Percentiles rank a stretch among this genome's conserved stretches.
Evolutionary conservation across 1,140 invertebrate species (phyloP).

Genomic region (Aethina tumida): DNA sequence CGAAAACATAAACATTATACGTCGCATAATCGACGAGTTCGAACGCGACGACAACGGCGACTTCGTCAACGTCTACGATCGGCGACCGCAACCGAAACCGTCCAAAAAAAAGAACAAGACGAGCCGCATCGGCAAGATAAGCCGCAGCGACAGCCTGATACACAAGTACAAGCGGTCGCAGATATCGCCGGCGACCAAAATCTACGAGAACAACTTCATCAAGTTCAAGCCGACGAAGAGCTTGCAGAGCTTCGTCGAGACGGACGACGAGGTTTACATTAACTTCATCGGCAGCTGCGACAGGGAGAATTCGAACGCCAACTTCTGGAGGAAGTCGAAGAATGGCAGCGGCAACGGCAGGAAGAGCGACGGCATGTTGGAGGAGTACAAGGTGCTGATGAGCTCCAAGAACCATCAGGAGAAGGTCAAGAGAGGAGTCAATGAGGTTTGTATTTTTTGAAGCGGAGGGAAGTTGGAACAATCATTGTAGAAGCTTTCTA

Average conservation of each 20-base stretch:
- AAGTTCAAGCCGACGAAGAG: slow-evolving; percentile 6
- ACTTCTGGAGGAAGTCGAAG: slow-evolving; percentile 11
- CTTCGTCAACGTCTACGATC: neutral
- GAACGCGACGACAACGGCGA: slow-evolving; percentile 6
- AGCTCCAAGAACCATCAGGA: slow-evolving; percentile 25
- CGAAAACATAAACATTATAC: slow-evolving; percentile 30
- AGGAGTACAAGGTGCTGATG: slow-evolving; percentile 19
- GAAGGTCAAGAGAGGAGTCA: slow-evolving; percentile 26
- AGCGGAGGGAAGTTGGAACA: neutral
- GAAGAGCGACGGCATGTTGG: slow-evolving; percentile 15
- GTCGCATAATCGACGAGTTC: slow-evolving; percentile 30
- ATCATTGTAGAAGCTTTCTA: neutral
- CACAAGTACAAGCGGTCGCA: slow-evolving; percentile 20
- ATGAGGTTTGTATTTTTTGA: slow-evolving; percentile 26
- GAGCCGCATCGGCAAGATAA: slow-evolving; percentile 16
- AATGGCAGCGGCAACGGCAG: slow-evolving; percentile 8
- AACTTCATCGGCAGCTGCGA: slow-evolving; percentile 27
- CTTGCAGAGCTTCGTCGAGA: slow-evolving; percentile 14
- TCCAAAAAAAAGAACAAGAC: slow-evolving; percentile 16
- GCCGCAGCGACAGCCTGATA: slow-evolving; percentile 17
- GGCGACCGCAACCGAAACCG: slow-evolving; percentile 8
- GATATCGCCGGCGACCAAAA: slow-evolving; percentile 20
- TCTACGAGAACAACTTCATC: slow-evolving; percentile 6
- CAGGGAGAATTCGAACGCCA: slow-evolving; percentile 24
- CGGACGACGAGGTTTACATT: slow-evolving; percentile 23